Percentiles rank a stretch among this genome's conserved stretches.
These are phyloP conservation scores for Liolophura sinensis DNA, from an alignment of 1,140 invertebrate genomes.

Conservation along the genomic window DNA sequence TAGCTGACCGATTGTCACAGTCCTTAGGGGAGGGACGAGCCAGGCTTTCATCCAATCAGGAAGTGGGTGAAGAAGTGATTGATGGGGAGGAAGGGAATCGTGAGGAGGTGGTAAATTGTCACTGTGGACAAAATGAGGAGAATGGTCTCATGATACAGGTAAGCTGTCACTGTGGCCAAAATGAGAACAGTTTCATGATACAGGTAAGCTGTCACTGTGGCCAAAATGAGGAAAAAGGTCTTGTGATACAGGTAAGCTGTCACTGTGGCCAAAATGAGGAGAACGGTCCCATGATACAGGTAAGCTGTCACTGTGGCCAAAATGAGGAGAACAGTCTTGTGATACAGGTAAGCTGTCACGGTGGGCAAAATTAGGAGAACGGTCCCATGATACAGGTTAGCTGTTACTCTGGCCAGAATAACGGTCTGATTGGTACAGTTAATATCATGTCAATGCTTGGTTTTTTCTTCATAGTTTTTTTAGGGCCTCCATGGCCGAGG, in stretches of 20 bases:
- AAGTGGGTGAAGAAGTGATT: not conserved
- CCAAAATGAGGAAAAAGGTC: constrained; percentile 82
- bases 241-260: constrained; percentile 39
- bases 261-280: no score
- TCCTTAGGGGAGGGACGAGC: not conserved
- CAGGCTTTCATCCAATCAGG: not conserved
- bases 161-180: constrained; percentile 1
- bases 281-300: no score
- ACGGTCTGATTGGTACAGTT: not conserved
- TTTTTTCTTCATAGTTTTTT: not conserved
- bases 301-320: not conserved
- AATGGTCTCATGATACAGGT: constrained; percentile 87
- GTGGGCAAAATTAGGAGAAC: no score
- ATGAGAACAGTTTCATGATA: no score
- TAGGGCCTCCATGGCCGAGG: no score
- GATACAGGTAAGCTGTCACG: no score
- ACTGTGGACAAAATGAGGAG: constrained; percentile 81
- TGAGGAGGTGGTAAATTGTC: constrained; percentile 84
- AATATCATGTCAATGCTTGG: not conserved
- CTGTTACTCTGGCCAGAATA: not conserved
- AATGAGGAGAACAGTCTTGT: no score
- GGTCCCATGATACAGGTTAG: constrained; percentile 41
- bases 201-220: constrained; percentile 82
- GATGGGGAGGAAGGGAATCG: constrained; percentile 32
- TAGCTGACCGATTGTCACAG: not conserved